A percentile compares a stretch with the other conserved stretches of the same genome.
phyloP scores from a whole-genome alignment of 2,888 invertebrate genomes.

The Perizoma affinitatum region DNA sequence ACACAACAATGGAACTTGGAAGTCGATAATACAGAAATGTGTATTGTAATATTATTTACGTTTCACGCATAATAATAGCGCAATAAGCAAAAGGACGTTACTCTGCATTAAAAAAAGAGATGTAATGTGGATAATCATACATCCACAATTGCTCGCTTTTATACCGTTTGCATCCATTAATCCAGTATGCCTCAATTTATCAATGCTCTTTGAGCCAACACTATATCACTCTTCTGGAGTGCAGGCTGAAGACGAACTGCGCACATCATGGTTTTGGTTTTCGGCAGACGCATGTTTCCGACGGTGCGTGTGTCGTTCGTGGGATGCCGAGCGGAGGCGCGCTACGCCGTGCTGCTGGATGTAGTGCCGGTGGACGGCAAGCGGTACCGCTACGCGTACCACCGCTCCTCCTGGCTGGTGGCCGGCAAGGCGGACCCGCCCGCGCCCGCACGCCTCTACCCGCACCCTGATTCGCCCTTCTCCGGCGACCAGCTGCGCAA shows the following conservation, averaged over 20 bases:
- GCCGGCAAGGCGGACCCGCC: slow-evolving; percentile 99
- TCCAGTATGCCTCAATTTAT: no score
- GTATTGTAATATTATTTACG: slow-evolving; percentile 46
- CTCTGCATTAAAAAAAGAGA: neutral
- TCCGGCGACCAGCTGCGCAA: slow-evolving; percentile 97
- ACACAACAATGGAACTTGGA: slow-evolving; percentile 75
- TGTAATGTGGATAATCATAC: no score
- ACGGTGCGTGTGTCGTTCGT: slow-evolving; percentile 97
- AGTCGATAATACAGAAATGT: slow-evolving; percentile 58
- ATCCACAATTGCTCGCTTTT: no score
- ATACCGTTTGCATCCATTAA: no score
- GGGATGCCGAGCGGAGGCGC: slow-evolving; percentile 91
- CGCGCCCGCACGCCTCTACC: slow-evolving; percentile 95
- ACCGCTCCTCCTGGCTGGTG: slow-evolving; percentile 98
- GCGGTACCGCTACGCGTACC: slow-evolving; percentile 98
- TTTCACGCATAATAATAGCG: slow-evolving; percentile 35
- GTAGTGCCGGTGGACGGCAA: slow-evolving; percentile 98
- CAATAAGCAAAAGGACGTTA: slow-evolving; percentile 18
- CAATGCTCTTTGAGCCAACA: neutral
- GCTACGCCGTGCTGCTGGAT: slow-evolving; percentile 97
- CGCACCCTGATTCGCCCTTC: slow-evolving; percentile 98
- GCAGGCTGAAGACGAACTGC: slow-evolving; percentile 17
- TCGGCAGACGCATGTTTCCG: slow-evolving; percentile 97
- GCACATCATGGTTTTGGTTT: slow-evolving; percentile 14
- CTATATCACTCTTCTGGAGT: neutral